phyloP scores from a whole-genome alignment of 2,888 invertebrate genomes.

The Congeria kusceri region DNA sequence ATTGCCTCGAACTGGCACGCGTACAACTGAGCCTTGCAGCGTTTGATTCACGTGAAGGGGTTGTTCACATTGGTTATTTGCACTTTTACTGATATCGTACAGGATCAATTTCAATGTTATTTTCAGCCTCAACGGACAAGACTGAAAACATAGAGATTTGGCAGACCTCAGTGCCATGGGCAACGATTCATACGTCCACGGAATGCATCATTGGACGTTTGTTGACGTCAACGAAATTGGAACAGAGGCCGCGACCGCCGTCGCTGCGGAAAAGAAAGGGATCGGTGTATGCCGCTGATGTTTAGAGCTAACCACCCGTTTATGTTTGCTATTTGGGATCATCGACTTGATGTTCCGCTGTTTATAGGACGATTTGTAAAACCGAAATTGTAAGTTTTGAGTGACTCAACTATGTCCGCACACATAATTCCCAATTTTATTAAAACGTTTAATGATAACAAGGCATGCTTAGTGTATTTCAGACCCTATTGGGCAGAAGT shows the following conservation, averaged over 20 bases:
- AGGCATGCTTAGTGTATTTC: too few relatives aligned
- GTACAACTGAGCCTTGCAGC: slow-evolving; percentile 64
- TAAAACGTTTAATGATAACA: too few relatives aligned
- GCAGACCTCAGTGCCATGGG: slow-evolving; percentile 82
- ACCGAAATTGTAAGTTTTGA: too few relatives aligned
- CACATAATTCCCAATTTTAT: too few relatives aligned
- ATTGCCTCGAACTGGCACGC: slow-evolving; percentile 79
- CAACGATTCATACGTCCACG: slow-evolving; percentile 69
- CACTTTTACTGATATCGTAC: too few relatives aligned
- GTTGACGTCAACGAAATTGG: slow-evolving; percentile 84
- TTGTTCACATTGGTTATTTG: too few relatives aligned
- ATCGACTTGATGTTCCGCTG: slow-evolving; percentile 60
- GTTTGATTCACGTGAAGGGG: slow-evolving; percentile 77
- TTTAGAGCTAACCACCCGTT: slow-evolving; percentile 81
- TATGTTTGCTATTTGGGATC: slow-evolving; percentile 77
- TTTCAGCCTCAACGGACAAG: too few relatives aligned
- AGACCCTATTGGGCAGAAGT: too few relatives aligned
- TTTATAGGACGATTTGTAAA: slow-evolving; percentile 63
- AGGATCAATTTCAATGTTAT: too few relatives aligned
- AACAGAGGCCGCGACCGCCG: slow-evolving; percentile 81
- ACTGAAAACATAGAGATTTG: too few relatives aligned
- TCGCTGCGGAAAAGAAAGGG: neutral
- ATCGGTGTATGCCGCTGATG: neutral
- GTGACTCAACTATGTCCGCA: too few relatives aligned
- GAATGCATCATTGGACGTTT: slow-evolving; percentile 82